Conservation (phyloP, 92 coral and sea anemone species). For the Epizoanthus ramosus region DNA sequence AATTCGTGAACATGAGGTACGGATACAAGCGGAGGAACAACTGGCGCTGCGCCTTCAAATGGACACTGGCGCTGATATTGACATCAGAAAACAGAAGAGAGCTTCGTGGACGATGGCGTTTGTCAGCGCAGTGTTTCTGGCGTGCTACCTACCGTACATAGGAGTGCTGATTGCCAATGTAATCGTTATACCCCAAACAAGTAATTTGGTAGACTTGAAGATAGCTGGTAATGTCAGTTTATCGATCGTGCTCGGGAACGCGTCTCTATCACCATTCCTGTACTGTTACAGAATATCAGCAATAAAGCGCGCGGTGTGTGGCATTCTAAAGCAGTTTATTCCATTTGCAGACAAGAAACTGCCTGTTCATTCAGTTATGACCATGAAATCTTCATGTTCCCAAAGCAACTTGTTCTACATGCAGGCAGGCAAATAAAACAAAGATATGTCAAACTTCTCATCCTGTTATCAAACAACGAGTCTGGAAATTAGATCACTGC, state of each 20-base stretch:
- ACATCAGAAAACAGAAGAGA: constrained; percentile 17
- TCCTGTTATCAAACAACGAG: too few relatives aligned
- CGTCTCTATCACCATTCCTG: constrained; percentile 29
- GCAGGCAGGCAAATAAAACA: too few relatives aligned
- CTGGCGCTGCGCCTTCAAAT: constrained; percentile 16
- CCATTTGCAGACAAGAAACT: neutral
- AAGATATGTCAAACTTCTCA: too few relatives aligned
- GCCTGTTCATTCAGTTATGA: neutral
- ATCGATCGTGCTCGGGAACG: constrained; percentile 29
- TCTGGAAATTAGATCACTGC: too few relatives aligned
- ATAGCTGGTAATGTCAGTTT: constrained; percentile 39
- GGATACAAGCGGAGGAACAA: constrained; percentile 14
- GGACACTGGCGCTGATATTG: constrained; percentile 2
- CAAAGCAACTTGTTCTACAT: neutral
- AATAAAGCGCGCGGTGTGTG: constrained; percentile 3
- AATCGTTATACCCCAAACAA: constrained; percentile 25
- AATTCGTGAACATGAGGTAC: constrained; percentile 13
- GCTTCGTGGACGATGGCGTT: constrained; percentile 39
- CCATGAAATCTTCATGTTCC: neutral
- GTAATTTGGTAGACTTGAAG: constrained; percentile 23
- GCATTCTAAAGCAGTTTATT: neutral
- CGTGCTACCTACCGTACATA: constrained; percentile 33
- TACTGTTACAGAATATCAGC: constrained; percentile 21
- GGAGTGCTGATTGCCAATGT: constrained; percentile 23
- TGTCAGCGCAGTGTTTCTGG: constrained; percentile 34